Evolutionary conservation across 1,140 invertebrate genomes (phyloP), one percentile per base, ranked within the genome.

Genomic region (Gonatopus flavifemur): DNA sequence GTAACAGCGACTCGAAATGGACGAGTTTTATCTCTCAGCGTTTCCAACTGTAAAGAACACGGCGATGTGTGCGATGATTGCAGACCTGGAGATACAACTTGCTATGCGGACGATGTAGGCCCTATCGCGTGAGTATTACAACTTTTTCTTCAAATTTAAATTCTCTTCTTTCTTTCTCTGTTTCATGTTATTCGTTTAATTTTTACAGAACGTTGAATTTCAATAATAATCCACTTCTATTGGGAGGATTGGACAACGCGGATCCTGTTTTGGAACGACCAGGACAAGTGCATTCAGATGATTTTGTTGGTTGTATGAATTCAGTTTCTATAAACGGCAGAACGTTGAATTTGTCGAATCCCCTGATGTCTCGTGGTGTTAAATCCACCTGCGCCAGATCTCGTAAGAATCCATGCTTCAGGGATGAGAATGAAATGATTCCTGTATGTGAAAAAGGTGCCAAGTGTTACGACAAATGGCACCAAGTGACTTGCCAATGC

Each of bases 241-340:
- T 98, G 50, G 94, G 94, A 21, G 95, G 95, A 15, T 70, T 98
- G 9, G 78, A 84, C 28, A 86, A 86, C 38, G 88, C 93, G 0
- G 89, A 94, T 74, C 87, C 91, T 1, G 84, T 96, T 0, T 70
- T 95, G 7, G 89, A 94, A 71, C 82, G 91, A 43, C 88, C 90
- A 0, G 92, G 90, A 1, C 92, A 96, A 79, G 85, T 97, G 18
- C 86, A 88, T 53, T 89, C 92, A 0, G 93, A 96, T 66, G 94
- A 97, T 70, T 87, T 97, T 40, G 86, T 96, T 25, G 95, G 95
- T 2, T 97, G 95, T 64, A 83, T 97, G 41, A 91, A 96, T 61
- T 93, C 91, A 53, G 87, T 96, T 1, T 85, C 87, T 0, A 85
- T 97, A 24, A 95, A 96, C 66, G 93, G 93, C 7, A 80, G 89